Evolutionary conservation across 2,797 vertebrate genomes (phyloP), one percentile per base, ranked within the genome.

Genomic region (Dendrocincla fuliginosa): DNA sequence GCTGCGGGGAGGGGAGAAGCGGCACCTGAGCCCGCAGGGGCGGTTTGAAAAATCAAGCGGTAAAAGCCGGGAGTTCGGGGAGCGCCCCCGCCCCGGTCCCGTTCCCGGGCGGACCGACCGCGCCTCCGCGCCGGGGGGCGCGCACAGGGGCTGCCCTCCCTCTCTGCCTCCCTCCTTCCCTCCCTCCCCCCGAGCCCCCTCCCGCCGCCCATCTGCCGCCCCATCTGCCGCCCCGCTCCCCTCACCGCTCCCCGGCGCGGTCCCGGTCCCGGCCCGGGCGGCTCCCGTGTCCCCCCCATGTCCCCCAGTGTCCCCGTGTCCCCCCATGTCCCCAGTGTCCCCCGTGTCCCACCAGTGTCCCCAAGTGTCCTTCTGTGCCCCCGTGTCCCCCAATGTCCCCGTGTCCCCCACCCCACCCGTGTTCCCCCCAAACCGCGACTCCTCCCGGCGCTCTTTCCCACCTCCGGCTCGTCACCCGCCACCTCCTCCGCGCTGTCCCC

Each of bases 21-120:
- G 47, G 91, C 96, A 96, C 94, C 93, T 90, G 84, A 88, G 82
- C 49, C 77, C 44, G 42, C 76, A 27, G 67, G 47, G 49, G 20
- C 10, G n/a, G 55, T 91, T 93, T 93, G 82, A 94, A 95, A 94
- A 84, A 49, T 49, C 35, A 14, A 78, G 87, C 94, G 90, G 87
- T 59, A 87, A 79, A 39, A 56, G 23, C 23, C 8, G 17, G 56
- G n/a, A 55, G 30, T 33, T 32, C 37, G 3, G 9, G 6, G 44
- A 60, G 56, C 2, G 4, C 16, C 71, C 52, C 20, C 39, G 4
- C 18, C 42, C 42, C 18, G 18, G 2, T 18, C 42, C 42, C 42
- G 42, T 5, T 18, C 42, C 42, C 18, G 6, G 56, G 2, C 30
- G 10, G 28, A 11, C 8, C 19, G 33, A 2, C 55, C 15, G 17